Evolutionary conservation across 2,113 vertebrate genomes (phyloP).

Genomic region (Stomatorhinus ivindoensis): DNA sequence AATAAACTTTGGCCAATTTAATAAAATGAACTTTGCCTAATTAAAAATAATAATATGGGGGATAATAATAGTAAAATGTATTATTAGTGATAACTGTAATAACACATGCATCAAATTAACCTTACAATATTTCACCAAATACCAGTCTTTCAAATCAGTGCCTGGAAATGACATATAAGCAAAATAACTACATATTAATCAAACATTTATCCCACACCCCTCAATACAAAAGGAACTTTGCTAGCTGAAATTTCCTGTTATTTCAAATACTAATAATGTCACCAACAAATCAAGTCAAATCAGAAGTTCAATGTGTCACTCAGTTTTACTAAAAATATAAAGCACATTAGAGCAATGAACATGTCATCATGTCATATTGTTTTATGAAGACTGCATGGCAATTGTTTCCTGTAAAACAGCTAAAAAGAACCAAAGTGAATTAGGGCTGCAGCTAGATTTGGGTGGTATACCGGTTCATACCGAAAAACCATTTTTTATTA

Average conservation of each 20-base stretch:
- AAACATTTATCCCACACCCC: neutral
- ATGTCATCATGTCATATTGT: neutral
- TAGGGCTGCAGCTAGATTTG: neutral
- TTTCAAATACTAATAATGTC: neutral
- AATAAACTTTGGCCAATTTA: too few species aligned
- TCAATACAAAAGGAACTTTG: neutral
- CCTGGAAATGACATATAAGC: neutral
- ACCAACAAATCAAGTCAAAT: neutral
- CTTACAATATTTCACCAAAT: neutral
- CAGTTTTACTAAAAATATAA: neutral
- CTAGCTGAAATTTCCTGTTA: neutral
- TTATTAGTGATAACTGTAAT: neutral
- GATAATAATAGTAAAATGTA: too few species aligned
- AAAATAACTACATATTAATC: neutral
- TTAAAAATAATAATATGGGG: too few species aligned
- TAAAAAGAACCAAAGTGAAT: neutral
- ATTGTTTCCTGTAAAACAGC: neutral
- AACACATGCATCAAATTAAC: neutral
- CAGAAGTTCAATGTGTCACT: neutral
- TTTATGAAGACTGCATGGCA: neutral
- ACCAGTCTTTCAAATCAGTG: neutral
- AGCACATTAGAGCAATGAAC: neutral
- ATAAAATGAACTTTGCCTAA: too few species aligned
- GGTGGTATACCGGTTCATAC: neutral
- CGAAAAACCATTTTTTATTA: too few species aligned